Evolutionary conservation across 2,113 vertebrate genomes (phyloP).

Genomic region (Zootoca vivipara): DNA sequence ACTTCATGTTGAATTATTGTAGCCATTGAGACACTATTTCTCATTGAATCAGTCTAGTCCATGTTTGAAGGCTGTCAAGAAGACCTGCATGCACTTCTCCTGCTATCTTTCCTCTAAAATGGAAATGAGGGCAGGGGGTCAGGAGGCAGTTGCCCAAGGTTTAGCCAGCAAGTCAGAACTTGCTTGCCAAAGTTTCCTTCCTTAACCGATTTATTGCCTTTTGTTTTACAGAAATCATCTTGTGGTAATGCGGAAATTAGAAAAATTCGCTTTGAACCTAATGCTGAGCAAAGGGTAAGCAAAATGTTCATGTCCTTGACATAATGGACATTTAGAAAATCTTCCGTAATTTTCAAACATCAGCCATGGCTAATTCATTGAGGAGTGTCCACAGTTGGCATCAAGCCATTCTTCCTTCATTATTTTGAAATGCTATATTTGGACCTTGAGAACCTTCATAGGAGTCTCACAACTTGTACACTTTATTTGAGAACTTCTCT

Average conservation of each 20-base stretch:
- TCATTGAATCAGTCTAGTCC: not conserved
- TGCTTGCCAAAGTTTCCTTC: not conserved
- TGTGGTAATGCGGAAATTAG: accelerated
- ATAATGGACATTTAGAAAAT: not conserved
- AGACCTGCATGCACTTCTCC: too few species aligned
- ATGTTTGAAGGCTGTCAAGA: not conserved
- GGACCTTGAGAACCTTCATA: not conserved
- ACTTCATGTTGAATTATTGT: not conserved
- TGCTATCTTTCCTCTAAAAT: not conserved
- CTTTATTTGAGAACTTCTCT: not conserved
- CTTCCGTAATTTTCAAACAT: not conserved
- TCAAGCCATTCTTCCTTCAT: not conserved
- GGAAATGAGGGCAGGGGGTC: too few species aligned
- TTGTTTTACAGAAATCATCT: not conserved
- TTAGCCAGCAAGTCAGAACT: too few species aligned
- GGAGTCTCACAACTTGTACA: not conserved
- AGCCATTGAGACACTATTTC: not conserved
- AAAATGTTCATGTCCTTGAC: not conserved
- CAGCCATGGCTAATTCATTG: not conserved
- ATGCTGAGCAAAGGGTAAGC: not conserved
- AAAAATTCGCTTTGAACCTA: not conserved
- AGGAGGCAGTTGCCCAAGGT: not conserved
- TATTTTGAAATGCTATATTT: not conserved
- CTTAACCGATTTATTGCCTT: not conserved
- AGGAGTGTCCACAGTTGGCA: not conserved